A percentile compares a stretch with the other conserved stretches of the same genome.
phyloP scores from a whole-genome alignment of 2,797 vertebrate species.

The Onychomys torridus region DNA sequence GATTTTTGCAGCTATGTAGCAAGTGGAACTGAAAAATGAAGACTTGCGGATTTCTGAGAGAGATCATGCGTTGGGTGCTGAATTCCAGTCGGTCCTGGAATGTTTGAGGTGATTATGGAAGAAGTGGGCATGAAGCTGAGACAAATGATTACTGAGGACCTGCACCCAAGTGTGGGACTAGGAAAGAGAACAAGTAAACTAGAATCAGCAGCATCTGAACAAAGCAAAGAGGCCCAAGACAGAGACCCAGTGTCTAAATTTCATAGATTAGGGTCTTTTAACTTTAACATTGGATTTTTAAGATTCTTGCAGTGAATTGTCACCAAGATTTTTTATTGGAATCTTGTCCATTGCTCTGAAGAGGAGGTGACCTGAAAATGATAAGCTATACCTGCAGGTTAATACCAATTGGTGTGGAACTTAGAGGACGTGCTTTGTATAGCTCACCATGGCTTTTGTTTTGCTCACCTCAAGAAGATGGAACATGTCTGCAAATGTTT shows the following conservation, averaged over 20 bases:
- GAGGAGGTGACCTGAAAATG: constrained; percentile 21
- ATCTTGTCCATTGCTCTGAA: constrained; percentile 36
- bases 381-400: not conserved
- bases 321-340: not conserved
- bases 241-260: constrained; percentile 17
- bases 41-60: constrained; percentile 69
- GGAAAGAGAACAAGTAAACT: constrained; percentile 37
- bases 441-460: not conserved
- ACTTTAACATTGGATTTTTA: constrained; percentile 32
- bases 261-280: constrained; percentile 13
- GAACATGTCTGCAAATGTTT: constrained; percentile 46
- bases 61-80: constrained; percentile 52
- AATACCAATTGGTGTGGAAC: constrained; percentile 39
- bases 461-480: not conserved
- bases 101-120: constrained; percentile 68
- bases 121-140: constrained; percentile 24
- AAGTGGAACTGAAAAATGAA: constrained; percentile 71
- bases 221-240: not conserved
- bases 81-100: constrained; percentile 72
- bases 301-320: constrained; percentile 41
- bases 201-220: constrained; percentile 27
- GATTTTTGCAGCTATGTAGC: constrained; percentile 6
- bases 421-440: not conserved
- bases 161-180: constrained; percentile 13
- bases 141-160: constrained; percentile 64